phyloP scores from a whole-genome alignment of 1,140 invertebrate genomes.

The Aphis craccivora region DNA sequence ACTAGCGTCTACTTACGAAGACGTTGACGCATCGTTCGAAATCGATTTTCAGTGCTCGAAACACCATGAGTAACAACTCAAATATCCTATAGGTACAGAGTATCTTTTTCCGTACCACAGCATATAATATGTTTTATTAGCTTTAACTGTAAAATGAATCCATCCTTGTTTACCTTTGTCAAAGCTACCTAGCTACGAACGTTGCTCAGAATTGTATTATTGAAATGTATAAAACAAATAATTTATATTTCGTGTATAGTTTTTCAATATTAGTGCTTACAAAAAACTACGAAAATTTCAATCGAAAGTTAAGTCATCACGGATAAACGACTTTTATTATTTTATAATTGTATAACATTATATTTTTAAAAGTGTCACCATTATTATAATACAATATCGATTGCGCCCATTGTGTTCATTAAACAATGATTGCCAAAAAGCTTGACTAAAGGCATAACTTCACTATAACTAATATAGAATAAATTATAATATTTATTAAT shows the following conservation, averaged over 20 bases:
- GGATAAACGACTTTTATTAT: background rate
- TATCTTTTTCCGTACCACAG: background rate
- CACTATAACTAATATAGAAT: background rate
- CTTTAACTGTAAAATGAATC: background rate
- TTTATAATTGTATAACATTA: background rate
- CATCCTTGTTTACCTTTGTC: background rate
- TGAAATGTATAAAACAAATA: background rate
- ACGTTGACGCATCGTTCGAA: background rate
- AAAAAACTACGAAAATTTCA: background rate
- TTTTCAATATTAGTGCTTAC: background rate
- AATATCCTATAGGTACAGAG: background rate
- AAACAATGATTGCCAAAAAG: background rate
- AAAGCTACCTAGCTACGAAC: background rate
- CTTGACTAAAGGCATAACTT: background rate
- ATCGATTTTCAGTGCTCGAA: background rate
- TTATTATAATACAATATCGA: background rate
- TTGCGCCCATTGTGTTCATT: too few species aligned
- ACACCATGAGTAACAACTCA: background rate
- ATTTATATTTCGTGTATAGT: background rate
- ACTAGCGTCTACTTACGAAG: background rate
- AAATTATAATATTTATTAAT: background rate
- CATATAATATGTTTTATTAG: background rate
- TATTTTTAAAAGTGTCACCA: background rate
- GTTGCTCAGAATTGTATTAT: background rate
- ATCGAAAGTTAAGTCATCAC: background rate